Evolutionary conservation across 2,797 vertebrate species (phyloP).

Genomic region (Trachurus trachurus): DNA sequence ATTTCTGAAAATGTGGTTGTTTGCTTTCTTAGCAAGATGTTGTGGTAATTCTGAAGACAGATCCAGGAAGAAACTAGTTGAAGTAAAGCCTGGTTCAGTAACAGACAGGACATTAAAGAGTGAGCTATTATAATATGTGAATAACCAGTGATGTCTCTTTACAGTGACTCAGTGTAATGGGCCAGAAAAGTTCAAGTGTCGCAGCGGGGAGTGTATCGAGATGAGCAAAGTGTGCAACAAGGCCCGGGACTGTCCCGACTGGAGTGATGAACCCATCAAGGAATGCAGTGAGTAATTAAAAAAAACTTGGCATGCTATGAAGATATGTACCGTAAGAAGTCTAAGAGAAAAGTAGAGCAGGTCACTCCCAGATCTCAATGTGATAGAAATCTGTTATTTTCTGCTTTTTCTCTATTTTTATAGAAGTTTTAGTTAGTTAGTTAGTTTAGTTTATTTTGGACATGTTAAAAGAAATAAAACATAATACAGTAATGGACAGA

Average conservation of each 20-base stretch:
- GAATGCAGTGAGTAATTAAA: constrained; percentile 92
- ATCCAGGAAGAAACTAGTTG: neutral
- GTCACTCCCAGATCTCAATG: too few relatives aligned
- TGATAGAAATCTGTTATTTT: too few relatives aligned
- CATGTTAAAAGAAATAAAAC: too few relatives aligned
- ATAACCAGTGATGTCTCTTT: neutral
- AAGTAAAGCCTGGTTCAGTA: neutral
- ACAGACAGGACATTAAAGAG: neutral
- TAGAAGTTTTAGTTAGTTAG: too few relatives aligned
- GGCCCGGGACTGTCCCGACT: constrained; percentile 94
- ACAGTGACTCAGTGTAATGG: constrained; percentile 94
- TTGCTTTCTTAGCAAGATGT: neutral
- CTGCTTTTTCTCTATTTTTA: too few relatives aligned
- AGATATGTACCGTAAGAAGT: too few relatives aligned
- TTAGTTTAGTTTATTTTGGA: too few relatives aligned
- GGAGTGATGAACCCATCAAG: constrained; percentile 96
- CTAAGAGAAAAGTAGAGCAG: too few relatives aligned
- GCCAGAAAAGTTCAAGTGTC: constrained; percentile 96
- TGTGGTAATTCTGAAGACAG: neutral
- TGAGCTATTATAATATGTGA: neutral
- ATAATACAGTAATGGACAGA: too few relatives aligned
- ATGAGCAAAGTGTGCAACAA: constrained; percentile 96
- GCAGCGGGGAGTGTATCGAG: constrained; percentile 96
- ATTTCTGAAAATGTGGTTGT: too few relatives aligned
- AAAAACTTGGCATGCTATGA: too few relatives aligned